These are phyloP conservation scores for Agapornis canus DNA, from an alignment of 2,797 vertebrate species.

Conservation along the genomic window DNA sequence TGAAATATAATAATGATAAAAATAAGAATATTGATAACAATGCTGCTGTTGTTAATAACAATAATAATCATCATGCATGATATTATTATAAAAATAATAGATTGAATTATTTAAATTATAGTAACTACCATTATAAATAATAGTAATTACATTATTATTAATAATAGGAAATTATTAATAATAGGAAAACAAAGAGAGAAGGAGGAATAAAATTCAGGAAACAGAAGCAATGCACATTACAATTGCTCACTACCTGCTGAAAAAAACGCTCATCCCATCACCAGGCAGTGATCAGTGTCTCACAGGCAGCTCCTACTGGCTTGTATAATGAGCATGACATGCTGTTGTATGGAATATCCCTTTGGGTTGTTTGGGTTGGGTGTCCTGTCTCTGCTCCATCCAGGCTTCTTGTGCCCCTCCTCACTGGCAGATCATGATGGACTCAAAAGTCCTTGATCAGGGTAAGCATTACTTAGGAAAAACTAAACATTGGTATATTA, in stretches of 20 bases:
- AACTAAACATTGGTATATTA: background rate
- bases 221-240: background rate
- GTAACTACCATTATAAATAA: background rate
- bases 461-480: background rate
- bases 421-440: background rate
- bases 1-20: background rate
- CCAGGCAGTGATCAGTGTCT: background rate
- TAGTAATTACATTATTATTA: background rate
- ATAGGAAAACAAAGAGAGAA: background rate
- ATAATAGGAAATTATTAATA: background rate
- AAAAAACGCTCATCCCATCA: background rate
- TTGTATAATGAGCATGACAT: background rate
- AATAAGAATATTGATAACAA: background rate
- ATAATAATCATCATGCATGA: background rate
- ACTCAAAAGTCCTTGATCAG: background rate
- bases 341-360: background rate
- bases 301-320: background rate
- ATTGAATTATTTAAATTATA: background rate
- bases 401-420: background rate
- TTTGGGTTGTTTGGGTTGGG: background rate
- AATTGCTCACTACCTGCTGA: background rate
- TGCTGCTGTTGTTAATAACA: background rate
- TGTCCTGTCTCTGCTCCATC: background rate
- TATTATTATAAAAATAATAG: background rate
- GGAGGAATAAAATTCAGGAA: background rate